Base-by-base conservation (phyloP, 1,140 invertebrate species). In the Elymnias hypermnestra region DNA sequence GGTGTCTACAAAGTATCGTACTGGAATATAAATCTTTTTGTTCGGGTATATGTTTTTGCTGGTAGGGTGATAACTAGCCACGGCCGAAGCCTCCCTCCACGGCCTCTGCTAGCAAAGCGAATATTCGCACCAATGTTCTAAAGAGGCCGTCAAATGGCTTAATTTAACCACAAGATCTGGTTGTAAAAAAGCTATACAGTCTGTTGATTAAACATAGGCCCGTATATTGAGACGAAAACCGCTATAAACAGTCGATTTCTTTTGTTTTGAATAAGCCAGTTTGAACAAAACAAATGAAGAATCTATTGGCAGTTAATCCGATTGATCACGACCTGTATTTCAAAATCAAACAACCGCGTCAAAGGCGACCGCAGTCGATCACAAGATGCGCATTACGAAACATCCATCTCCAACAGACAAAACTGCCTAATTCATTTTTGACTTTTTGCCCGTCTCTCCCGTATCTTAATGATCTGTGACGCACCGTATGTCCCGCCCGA, bases 401-500 rank as follows among this genome's bases (percentile, higher is more conserved):
- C 31, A 49, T 41, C 38, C 12, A 36, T 36, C 33, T 21, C 33
- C n/a, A 37, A 17, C 13, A 41, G 2, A 26, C 38, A 10, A 21
- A 40, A 26, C 38, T 42, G 14, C 38, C 22, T 35, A 36, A 49
- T 35, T 36, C 38, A 35, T 39, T 48, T 49, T 36, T 21, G 36
- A 26, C 21, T 44, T 40, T 49, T 45, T 46, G 35, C 23, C 21
- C 18, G 52, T 40, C 36, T 28, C 44, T 42, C 17, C 31, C n/a
- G n/a, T 51, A 52, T 59, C 52, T 54, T 59, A 59, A 59, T 59
- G 52, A 59, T 39, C 38, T 48, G 47, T 48, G 44, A 51, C 40
- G 45, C 38, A 40, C 35, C 26, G 21, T 12, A 21, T 37, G 18
- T 39, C 43, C 46, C 40, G 29, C 38, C 28, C 33, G 12, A 21